Evolutionary conservation across 2,113 vertebrate species (phyloP).

Genomic region (Cephalopholis sonnerati): DNA sequence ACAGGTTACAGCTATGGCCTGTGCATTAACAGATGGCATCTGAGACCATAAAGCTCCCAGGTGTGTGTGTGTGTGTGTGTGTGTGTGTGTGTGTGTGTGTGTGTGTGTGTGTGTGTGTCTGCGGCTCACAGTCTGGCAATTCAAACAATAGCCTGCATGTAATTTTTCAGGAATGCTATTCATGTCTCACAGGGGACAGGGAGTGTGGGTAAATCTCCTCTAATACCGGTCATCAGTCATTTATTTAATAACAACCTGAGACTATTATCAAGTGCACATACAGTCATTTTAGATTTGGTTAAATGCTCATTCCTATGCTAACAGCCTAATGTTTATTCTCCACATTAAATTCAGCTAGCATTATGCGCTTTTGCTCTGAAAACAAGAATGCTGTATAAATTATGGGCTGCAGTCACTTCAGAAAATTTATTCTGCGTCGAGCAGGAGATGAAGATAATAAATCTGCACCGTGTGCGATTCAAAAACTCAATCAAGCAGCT

Average conservation of each 20-base stretch:
- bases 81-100: constrained; percentile 6
- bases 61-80: constrained; percentile 24
- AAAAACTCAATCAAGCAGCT: constrained; percentile 34
- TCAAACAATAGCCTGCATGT: constrained; percentile 52
- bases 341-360: constrained; percentile 19
- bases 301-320: constrained; percentile 5
- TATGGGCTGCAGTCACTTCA: constrained; percentile 27
- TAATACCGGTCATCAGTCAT: background rate
- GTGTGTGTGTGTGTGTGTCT: constrained; percentile 6
- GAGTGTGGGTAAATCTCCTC: constrained; percentile 25
- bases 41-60: constrained; percentile 29
- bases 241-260: constrained; percentile 7
- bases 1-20: constrained; percentile 38
- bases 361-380: constrained; percentile 35
- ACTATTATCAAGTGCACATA: constrained; percentile 28
- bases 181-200: constrained; percentile 35
- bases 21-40: constrained; percentile 42
- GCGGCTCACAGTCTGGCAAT: background rate
- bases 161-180: constrained; percentile 71
- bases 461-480: constrained; percentile 26
- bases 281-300: constrained; percentile 28
- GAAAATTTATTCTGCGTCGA: constrained; percentile 28
- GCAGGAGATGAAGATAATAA: constrained; percentile 32
- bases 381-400: constrained; percentile 45
- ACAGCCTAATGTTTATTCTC: background rate